Evolutionary conservation across 2,888 invertebrate genomes (phyloP), one percentile per base, ranked within the genome.

Genomic region (Gastrophysa polygoni): DNA sequence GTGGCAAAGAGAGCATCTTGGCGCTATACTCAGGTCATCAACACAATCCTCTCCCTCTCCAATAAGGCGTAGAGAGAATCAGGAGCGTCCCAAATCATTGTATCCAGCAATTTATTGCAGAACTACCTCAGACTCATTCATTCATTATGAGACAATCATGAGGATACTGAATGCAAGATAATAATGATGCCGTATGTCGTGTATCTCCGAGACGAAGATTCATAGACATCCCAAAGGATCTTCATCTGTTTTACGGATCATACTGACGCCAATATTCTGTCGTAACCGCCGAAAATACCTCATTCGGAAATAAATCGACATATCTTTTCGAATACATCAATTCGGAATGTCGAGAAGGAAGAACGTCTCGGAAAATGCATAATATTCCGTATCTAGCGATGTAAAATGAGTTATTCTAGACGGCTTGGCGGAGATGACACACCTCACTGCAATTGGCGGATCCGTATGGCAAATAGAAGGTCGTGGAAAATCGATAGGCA

Each of bases 21-120:
- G 32, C 38, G 48, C 21, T 21, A 29, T 68, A 68, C 65, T 58
- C 68, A 73, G 72, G 73, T 74, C 74, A 76, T 76, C 76, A 75
- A 74, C 73, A 71, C 64, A 67, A 68, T 68, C 71, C 68, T 73
- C 75, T 38, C 29, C 38, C 71, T 71, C 73, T 73, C 73, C 75
- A 76, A 75, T 75, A 75, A 75, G 75, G 75, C 14, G 11, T 38
- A 14, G 38, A 38, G 14, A 38, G 14, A 38, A 14, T 6, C 38
- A 38, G 4, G 38, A 6, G 38, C n/a, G 38, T 14, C 11, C 38
- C 14, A n/a, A 38, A n/a, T n/a, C n/a, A n/a, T n/a, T n/a, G n/a
- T n/a, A n/a, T n/a, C n/a, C n/a, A n/a, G n/a, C n/a, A n/a, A n/a
- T n/a, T n/a, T n/a, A n/a, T n/a, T n/a, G n/a, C n/a, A n/a, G n/a